Conservation (phyloP, 2,888 invertebrate species). For the Steinernema scapterisci region DNA sequence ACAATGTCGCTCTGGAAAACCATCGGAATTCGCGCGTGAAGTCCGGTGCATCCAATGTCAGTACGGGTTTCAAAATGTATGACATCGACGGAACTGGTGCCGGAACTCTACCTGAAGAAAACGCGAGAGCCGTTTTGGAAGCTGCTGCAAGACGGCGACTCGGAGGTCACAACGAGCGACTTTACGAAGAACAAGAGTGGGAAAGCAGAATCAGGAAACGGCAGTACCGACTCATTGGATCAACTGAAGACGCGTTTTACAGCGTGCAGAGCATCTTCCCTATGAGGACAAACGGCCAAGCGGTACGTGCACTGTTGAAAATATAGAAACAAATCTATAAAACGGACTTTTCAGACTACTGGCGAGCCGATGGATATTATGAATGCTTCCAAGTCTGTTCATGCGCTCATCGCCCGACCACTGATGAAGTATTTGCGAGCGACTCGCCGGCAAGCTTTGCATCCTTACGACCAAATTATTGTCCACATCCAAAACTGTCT, state of each 20-base stretch:
- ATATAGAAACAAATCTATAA: too few relatives aligned
- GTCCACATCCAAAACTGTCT: constrained; percentile 88
- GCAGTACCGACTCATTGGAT: constrained; percentile 80
- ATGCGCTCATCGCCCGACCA: constrained; percentile 92
- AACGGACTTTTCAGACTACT: background rate
- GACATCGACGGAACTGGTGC: constrained; percentile 79
- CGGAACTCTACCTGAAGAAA: constrained; percentile 70
- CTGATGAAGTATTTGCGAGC: constrained; percentile 90
- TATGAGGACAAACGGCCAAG: constrained; percentile 31
- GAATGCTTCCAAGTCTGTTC: constrained; percentile 95
- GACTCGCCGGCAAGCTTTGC: constrained; percentile 91
- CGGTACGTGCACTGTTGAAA: constrained; percentile 3
- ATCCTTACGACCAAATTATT: constrained; percentile 88
- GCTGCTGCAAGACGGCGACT: constrained; percentile 84
- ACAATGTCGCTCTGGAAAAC: constrained; percentile 88
- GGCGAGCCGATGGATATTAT: constrained; percentile 87
- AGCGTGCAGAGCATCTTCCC: constrained; percentile 75
- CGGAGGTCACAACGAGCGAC: constrained; percentile 85
- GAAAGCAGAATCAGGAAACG: constrained; percentile 59
- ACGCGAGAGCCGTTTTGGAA: constrained; percentile 76
- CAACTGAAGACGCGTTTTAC: constrained; percentile 96
- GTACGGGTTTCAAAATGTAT: constrained; percentile 83
- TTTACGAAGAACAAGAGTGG: constrained; percentile 92
- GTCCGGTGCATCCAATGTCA: constrained; percentile 41
- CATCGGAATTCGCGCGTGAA: background rate